Base-by-base conservation (phyloP, 2,888 invertebrate species). In the Galeruca laticollis region DNA sequence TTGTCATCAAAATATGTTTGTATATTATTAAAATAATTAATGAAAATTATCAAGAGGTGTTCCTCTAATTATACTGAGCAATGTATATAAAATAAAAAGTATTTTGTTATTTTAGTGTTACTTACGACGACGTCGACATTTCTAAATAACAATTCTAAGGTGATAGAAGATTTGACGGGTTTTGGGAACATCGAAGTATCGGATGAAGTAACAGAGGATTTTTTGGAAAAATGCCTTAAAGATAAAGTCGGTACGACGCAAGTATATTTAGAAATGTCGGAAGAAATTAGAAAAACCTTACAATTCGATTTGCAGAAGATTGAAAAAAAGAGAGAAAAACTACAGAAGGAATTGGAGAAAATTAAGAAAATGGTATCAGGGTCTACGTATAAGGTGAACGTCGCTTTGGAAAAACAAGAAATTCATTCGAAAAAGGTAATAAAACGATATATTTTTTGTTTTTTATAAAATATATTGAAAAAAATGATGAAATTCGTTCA, bases 301-400 rank as follows among this genome's bases (percentile, higher is more conserved):
- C 76, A 79, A 47, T 68, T 82, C 43, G 83, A 85, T 76, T 62
- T 76, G 43, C 73, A 76, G 5, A 82, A 83, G 76, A 75, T 84
- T 64, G 77, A 80, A 37, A 78, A 75, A 73, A 85, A 84, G 69
- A 80, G 79, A 70, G 76, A 75, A 47, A 86, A 85, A 76, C 70
- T 86, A 49, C 21, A 76, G 15, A 80, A 78, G 52, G 84, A 86
- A 72, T 73, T 86, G 61, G 79, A 78, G 26, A 85, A 83, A 75
- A 73, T 86, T 70, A 78, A 78, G 47, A 78, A 77, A 54, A 81
- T 82, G 75, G 79, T 82, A 10, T 76, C 77, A 0, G 78, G 77
- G 0, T 77, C 77, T 43, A 80, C 77, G 15, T 85, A 84, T 70
- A 79, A 76, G 69, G 73, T 75, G 8, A 84, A 84, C 52, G 83